Percentiles rank a stretch among this genome's conserved stretches.
These are phyloP conservation scores for Chelonus insularis DNA, from an alignment of 1,140 invertebrate genomes.

Conservation along the genomic window DNA sequence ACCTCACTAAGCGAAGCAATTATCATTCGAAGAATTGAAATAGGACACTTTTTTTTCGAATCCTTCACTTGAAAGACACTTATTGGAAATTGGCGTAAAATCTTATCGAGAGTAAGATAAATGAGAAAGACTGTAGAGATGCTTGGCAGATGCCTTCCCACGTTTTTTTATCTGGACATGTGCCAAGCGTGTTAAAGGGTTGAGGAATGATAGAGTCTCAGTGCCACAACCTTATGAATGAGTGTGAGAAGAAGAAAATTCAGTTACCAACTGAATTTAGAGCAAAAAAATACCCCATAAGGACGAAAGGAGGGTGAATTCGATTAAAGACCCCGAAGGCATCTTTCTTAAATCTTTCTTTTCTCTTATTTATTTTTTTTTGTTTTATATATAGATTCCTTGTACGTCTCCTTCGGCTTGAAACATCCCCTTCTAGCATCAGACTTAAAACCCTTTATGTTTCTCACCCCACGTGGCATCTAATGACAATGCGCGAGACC, in stretches of 20 bases:
- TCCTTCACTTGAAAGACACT: no score
- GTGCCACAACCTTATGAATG: constrained; percentile 18
- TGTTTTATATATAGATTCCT: not conserved
- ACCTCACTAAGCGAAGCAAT: no score
- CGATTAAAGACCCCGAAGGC: constrained; percentile 49
- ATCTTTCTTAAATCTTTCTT: constrained; percentile 34
- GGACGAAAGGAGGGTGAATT: constrained; percentile 49
- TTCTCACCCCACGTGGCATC: no score
- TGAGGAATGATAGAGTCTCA: constrained; percentile 40
- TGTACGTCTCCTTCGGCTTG: no score
- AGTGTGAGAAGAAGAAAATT: constrained; percentile 6
- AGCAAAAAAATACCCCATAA: not conserved
- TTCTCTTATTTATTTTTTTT: constrained; percentile 16
- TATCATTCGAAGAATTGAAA: no score
- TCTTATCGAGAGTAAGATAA: no score
- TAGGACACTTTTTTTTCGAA: no score
- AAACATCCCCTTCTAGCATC: no score
- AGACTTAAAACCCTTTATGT: no score
- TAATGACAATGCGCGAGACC: no score
- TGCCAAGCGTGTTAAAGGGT: constrained; percentile 53
- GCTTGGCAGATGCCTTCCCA: constrained; percentile 52
- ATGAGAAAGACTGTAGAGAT: no score
- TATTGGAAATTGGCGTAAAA: not conserved
- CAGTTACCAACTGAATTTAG: not conserved
- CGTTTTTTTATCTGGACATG: constrained; percentile 55